phyloP scores from a whole-genome alignment of 2,888 invertebrate species.

The Drosophila mulleri region DNA sequence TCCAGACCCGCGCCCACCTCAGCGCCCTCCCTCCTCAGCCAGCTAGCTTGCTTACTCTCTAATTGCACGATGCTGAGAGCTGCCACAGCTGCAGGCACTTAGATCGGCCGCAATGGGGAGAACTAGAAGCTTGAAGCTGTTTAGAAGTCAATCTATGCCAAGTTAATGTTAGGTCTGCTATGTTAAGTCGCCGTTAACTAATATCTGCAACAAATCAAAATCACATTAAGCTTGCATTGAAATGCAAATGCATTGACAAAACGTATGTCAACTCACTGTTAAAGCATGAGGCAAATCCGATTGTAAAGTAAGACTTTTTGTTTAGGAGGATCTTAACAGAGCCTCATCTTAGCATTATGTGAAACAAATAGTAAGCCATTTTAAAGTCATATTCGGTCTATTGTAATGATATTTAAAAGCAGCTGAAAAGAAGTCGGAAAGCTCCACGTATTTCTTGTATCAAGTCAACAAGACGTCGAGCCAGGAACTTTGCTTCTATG shows the following conservation, averaged over 20 bases:
- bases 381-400: neutral
- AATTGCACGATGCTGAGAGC: neutral
- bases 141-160: neutral
- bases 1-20: neutral
- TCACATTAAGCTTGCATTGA: too few species aligned
- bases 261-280: neutral
- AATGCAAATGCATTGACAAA: neutral
- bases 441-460: neutral
- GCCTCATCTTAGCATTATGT: too few species aligned
- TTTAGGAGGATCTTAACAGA: too few species aligned
- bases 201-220: neutral
- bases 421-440: neutral
- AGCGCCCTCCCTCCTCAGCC: neutral
- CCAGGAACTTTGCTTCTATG: neutral
- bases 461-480: neutral
- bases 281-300: neutral
- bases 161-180: neutral
- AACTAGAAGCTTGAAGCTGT: neutral
- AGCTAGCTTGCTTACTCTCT: neutral
- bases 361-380: neutral
- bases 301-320: too few species aligned
- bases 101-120: neutral
- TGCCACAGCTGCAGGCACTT: slow-evolving; percentile 3
- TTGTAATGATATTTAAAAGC: too few species aligned
- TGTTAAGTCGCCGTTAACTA: neutral